Percentiles rank a stretch among this genome's conserved stretches.
These are phyloP conservation scores for Hexactinellida sp. DNA, from an alignment of 37 sponge, comb jelly and placozoan genomes.

Conservation along the genomic window DNA sequence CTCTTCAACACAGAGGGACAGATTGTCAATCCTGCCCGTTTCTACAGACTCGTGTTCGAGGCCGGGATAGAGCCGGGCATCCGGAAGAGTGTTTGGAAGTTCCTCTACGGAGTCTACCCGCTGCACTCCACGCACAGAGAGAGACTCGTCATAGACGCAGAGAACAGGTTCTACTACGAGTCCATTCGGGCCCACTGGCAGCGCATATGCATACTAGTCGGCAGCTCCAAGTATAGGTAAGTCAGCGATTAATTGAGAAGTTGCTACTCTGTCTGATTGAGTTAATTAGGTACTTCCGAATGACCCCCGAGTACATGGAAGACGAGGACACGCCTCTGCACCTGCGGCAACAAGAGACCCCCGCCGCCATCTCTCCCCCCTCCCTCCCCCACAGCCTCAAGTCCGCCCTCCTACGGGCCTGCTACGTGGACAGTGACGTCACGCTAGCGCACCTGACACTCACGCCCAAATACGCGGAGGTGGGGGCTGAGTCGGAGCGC, in stretches of 20 bases:
- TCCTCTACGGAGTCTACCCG: conserved; percentile 57
- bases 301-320: background rate
- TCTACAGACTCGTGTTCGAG: background rate
- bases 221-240: background rate
- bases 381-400: background rate
- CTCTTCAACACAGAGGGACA: background rate
- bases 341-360: background rate
- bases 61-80: conserved; percentile 43
- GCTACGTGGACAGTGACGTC: background rate
- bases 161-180: conserved; percentile 39
- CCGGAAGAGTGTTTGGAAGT: conserved; percentile 55
- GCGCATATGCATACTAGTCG: background rate
- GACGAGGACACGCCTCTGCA: background rate
- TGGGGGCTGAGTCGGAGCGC: background rate
- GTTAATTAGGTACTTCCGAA: background rate
- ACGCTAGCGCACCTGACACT: background rate
- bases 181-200: conserved; percentile 49
- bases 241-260: background rate
- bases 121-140: conserved; percentile 54
- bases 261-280: background rate
- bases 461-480: conserved; percentile 12
- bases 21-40: background rate
- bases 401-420: background rate
- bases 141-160: conserved; percentile 46
- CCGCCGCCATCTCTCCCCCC: background rate